These are phyloP conservation scores for Erythrocercus mccallii DNA, from an alignment of 2,113 vertebrate genomes.

Conservation along the genomic window DNA sequence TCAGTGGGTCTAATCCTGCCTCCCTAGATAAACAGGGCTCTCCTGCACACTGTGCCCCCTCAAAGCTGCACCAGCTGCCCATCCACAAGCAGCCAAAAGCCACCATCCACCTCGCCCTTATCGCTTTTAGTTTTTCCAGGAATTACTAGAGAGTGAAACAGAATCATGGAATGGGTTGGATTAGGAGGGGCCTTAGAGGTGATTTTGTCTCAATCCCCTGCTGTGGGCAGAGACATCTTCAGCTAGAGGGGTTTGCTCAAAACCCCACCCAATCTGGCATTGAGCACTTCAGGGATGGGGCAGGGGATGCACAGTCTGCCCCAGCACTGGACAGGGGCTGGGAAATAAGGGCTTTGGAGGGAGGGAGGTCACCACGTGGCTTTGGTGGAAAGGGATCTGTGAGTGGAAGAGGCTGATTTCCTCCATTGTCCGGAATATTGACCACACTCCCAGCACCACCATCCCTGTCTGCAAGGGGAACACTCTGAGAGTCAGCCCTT, in stretches of 20 bases:
- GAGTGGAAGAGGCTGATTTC: neutral
- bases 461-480: neutral
- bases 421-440: fast-evolving
- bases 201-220: neutral
- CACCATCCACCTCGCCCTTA: neutral
- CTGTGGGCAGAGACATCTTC: neutral
- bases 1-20: neutral
- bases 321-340: neutral
- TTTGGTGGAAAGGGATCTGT: neutral
- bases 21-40: neutral
- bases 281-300: neutral
- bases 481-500: neutral
- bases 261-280: neutral
- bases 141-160: neutral
- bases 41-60: neutral
- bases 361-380: neutral
- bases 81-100: neutral
- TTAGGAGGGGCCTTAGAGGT: neutral
- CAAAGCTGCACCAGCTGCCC: neutral
- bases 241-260: neutral
- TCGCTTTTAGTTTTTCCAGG: neutral
- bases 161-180: neutral
- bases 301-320: neutral
- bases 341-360: neutral
- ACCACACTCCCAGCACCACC: neutral